Evolutionary conservation across 37 sponge, comb jelly and placozoan species (phyloP).

Genomic region (Bolinopsis microptera): DNA sequence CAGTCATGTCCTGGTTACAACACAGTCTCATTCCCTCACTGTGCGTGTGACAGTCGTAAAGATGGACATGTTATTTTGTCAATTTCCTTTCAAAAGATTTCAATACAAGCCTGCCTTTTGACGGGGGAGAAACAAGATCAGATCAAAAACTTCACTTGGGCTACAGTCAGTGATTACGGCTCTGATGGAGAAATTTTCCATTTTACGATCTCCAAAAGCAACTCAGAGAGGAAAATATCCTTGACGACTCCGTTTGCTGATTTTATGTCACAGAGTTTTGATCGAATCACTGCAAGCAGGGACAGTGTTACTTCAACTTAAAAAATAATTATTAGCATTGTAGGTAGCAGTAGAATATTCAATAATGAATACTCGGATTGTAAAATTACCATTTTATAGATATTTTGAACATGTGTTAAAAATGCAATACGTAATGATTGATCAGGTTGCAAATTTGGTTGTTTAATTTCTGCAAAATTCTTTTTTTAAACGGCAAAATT

Average conservation of each 20-base stretch:
- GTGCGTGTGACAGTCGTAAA: slow-evolving; percentile 86
- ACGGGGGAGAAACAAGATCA: slow-evolving; percentile 78
- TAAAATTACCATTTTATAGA: no score
- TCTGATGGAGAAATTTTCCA: slow-evolving; percentile 19
- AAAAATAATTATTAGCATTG: no score
- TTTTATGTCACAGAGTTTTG: slow-evolving; percentile 61
- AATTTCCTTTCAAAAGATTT: slow-evolving; percentile 68
- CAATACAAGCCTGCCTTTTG: slow-evolving; percentile 77
- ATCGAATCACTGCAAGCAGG: background rate
- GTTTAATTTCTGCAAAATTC: no score
- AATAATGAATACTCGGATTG: no score
- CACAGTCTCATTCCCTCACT: slow-evolving; percentile 88
- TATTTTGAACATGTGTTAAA: no score
- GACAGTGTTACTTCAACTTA: no score
- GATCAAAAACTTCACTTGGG: slow-evolving; percentile 20
- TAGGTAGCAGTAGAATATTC: no score
- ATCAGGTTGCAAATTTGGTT: no score
- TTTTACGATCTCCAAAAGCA: slow-evolving; percentile 48
- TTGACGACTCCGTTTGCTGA: background rate
- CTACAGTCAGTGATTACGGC: background rate
- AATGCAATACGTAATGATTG: no score
- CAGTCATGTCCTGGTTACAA: slow-evolving; percentile 74
- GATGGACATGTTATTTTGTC: slow-evolving; percentile 84
- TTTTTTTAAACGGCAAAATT: no score
- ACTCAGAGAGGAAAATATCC: background rate